phyloP scores from a whole-genome alignment of 2,113 vertebrate species.

The Oryzias javanicus region DNA sequence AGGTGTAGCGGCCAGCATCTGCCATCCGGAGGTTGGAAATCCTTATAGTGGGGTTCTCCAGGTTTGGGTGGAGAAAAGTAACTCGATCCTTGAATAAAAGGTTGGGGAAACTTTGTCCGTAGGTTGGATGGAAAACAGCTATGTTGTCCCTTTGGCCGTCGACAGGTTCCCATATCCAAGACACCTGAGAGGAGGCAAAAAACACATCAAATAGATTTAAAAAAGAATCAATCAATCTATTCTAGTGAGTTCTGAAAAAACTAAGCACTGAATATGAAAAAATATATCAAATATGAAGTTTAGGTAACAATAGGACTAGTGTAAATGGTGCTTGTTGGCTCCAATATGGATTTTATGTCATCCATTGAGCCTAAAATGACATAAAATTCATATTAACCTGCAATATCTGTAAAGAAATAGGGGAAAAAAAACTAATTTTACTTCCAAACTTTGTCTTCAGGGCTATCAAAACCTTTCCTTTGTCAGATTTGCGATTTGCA shows the following conservation, averaged over 20 bases:
- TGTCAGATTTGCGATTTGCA: conserved; percentile 21
- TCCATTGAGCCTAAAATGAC: not conserved
- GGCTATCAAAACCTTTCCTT: not conserved
- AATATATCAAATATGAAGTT: too few relatives aligned
- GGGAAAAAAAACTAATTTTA: conserved; percentile 17
- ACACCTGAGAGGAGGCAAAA: conserved; percentile 43
- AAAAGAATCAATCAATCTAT: not conserved
- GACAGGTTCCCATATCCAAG: conserved; percentile 78
- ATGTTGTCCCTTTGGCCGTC: conserved; percentile 74
- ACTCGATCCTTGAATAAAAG: conserved; percentile 61
- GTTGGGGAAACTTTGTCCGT: conserved; percentile 78
- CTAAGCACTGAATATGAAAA: too few relatives aligned
- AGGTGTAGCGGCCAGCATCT: conserved; percentile 83
- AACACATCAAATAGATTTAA: not conserved
- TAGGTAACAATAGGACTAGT: too few relatives aligned
- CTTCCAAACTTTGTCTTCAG: conserved; percentile 3
- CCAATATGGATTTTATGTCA: too few relatives aligned
- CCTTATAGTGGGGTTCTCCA: conserved; percentile 79
- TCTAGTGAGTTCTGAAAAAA: not conserved
- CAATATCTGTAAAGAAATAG: conserved; percentile 2
- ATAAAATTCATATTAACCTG: not conserved
- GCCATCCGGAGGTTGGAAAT: conserved; percentile 71
- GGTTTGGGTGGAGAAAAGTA: conserved; percentile 56
- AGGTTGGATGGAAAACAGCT: conserved; percentile 78
- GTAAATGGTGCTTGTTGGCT: too few relatives aligned